Conservation (phyloP, 2,113 vertebrate genomes). For the Lucifuga dentata region DNA sequence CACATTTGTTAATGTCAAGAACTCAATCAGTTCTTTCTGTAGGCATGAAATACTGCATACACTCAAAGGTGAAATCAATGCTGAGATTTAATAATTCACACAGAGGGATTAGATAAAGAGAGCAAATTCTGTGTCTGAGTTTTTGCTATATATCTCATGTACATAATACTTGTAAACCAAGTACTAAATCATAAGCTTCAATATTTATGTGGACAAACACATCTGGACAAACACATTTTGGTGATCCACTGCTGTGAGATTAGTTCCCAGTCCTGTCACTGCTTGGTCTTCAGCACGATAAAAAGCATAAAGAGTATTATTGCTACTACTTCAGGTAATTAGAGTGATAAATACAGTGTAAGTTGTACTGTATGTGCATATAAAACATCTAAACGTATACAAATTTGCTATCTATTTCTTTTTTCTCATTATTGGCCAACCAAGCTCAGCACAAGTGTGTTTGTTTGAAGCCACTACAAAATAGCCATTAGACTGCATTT, state of each 20-base stretch:
- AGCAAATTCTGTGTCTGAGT: conserved; percentile 10
- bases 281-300: background rate
- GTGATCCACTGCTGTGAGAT: background rate
- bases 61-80: conserved; percentile 35
- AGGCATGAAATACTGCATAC: conserved; percentile 31
- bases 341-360: no score
- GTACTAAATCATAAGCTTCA: conserved; percentile 20
- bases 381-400: no score
- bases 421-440: no score
- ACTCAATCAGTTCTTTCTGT: conserved; percentile 36
- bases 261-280: background rate
- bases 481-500: no score
- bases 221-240: background rate
- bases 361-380: no score
- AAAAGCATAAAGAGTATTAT: no score
- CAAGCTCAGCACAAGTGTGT: no score
- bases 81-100: conserved; percentile 34
- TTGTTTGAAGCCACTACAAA: no score
- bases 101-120: conserved; percentile 26
- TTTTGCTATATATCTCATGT: background rate
- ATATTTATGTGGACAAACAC: conserved; percentile 12
- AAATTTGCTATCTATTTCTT: no score
- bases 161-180: conserved; percentile 3
- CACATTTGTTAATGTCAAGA: conserved; percentile 46
- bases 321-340: no score